Evolutionary conservation across 2,113 vertebrate genomes (phyloP).

Genomic region (Tympanuchus pallidicinctus): DNA sequence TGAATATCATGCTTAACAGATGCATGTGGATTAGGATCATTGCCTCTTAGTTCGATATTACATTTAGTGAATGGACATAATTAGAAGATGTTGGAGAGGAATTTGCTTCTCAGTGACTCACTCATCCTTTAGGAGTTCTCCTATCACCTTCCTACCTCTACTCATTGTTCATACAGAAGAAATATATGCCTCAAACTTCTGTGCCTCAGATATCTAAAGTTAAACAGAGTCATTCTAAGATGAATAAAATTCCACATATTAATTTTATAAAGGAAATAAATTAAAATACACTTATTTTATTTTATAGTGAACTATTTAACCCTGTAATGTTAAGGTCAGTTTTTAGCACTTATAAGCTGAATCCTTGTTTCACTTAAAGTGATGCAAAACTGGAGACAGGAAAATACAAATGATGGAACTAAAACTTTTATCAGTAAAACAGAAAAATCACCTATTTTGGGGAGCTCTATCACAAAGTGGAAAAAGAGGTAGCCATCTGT

Average conservation of each 20-base stretch:
- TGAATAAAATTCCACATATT: neutral
- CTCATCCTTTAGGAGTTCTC: neutral
- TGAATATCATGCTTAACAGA: neutral
- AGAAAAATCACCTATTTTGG: neutral
- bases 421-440: neutral
- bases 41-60: neutral
- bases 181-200: neutral
- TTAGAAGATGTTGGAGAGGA: neutral
- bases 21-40: neutral
- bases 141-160: neutral
- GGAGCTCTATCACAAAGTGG: neutral
- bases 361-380: neutral
- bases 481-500: neutral
- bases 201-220: neutral
- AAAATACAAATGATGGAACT: neutral
- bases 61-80: neutral
- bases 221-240: neutral
- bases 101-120: neutral
- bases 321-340: neutral
- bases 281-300: neutral
- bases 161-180: neutral
- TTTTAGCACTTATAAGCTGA: neutral
- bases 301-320: neutral
- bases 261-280: neutral
- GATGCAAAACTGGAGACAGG: neutral